Evolutionary conservation across 1,140 invertebrate genomes (phyloP).

Genomic region (Amphibalanus amphitrite): DNA sequence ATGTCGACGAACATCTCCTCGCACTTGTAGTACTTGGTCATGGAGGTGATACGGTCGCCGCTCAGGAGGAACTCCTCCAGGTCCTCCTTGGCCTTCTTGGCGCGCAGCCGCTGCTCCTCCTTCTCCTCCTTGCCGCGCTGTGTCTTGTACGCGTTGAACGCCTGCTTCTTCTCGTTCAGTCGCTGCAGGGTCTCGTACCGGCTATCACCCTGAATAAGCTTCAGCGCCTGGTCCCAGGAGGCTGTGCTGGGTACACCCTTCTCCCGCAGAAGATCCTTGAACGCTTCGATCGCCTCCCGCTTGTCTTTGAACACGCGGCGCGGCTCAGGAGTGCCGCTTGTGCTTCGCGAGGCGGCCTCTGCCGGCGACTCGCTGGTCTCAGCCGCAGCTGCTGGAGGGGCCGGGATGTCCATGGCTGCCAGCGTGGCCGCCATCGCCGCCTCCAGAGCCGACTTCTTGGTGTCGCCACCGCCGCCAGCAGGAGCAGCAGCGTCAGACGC

Average conservation of each 20-base stretch:
- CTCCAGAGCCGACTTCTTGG: constrained; percentile 53
- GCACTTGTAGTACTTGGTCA: constrained; percentile 77
- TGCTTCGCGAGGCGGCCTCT: constrained; percentile 10
- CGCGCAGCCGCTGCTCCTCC: constrained; percentile 78
- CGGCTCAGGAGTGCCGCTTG: constrained; percentile 14
- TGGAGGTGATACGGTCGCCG: constrained; percentile 67
- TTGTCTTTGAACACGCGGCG: constrained; percentile 58
- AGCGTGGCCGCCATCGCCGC: constrained; percentile 85
- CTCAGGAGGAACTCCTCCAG: constrained; percentile 84
- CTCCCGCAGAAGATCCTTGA: constrained; percentile 83
- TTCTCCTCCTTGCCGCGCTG: constrained; percentile 91
- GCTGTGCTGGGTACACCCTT: constrained; percentile 88
- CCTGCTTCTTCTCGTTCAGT: constrained; percentile 91
- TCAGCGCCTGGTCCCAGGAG: constrained; percentile 93
- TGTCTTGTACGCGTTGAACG: constrained; percentile 97
- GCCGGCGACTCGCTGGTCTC: constrained; percentile 11
- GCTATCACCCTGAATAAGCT: constrained; percentile 79
- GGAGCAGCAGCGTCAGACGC: constrained; percentile 16
- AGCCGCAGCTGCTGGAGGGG: constrained; percentile 24
- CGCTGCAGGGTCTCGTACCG: constrained; percentile 89
- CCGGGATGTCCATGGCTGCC: constrained; percentile 53
- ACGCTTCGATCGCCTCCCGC: constrained; percentile 90
- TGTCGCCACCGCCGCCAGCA: constrained; percentile 11
- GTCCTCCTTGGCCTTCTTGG: constrained; percentile 94
- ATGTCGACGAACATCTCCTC: constrained; percentile 66